Evolutionary conservation across 2,888 invertebrate genomes (phyloP).

Genomic region (Lepidochitona cinerea): DNA sequence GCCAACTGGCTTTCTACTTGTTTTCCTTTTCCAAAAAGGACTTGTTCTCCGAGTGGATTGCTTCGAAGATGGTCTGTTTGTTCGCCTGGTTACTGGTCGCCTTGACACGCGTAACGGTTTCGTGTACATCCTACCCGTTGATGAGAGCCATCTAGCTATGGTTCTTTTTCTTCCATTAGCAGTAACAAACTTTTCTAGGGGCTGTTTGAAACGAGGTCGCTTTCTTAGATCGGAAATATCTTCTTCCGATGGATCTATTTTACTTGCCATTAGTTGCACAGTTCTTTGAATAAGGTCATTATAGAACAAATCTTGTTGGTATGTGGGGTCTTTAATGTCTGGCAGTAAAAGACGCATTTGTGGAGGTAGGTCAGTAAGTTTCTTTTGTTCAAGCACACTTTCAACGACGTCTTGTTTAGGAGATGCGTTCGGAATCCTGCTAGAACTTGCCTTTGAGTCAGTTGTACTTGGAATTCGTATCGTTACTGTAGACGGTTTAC

Average conservation of each 20-base stretch:
- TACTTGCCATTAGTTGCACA: background rate
- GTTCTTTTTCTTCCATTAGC: background rate
- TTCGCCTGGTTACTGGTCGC: background rate
- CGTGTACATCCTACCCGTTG: background rate
- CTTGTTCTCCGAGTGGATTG: background rate
- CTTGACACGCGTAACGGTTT: background rate
- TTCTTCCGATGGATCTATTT: background rate
- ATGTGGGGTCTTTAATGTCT: background rate
- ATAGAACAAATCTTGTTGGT: background rate
- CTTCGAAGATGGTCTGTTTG: background rate
- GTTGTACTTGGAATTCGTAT: background rate
- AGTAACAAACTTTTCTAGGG: background rate
- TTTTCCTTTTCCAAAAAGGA: background rate
- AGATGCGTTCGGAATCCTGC: no score
- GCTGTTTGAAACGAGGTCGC: background rate
- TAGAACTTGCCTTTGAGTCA: background rate
- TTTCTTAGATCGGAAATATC: background rate
- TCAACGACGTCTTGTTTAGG: background rate
- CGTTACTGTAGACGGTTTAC: background rate
- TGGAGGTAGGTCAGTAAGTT: background rate
- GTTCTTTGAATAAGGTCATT: background rate
- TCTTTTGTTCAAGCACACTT: background rate
- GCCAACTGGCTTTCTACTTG: background rate
- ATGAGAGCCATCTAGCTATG: background rate
- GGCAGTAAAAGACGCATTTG: background rate